Conservation (phyloP, 2,888 invertebrate species). For the Pogonocherus hispidulus region DNA sequence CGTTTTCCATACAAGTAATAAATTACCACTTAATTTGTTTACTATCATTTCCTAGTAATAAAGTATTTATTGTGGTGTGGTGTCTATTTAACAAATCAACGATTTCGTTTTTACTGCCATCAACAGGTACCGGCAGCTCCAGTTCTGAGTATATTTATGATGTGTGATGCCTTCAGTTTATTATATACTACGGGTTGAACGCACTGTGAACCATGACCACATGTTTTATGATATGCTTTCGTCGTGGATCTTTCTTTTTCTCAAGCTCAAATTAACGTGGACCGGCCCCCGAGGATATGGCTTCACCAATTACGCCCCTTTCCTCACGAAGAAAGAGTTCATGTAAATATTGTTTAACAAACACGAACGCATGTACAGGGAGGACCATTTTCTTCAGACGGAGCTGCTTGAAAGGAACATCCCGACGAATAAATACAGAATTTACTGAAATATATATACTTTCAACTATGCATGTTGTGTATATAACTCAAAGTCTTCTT, state of each 20-base stretch:
- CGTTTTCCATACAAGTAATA: not conserved
- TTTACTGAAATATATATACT: too few species aligned
- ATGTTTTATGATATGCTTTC: slow-evolving; percentile 48
- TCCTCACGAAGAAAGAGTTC: slow-evolving; percentile 32
- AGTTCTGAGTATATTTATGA: slow-evolving; percentile 21
- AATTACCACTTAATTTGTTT: slow-evolving; percentile 18
- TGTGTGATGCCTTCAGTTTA: slow-evolving; percentile 25
- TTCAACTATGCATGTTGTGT: too few species aligned
- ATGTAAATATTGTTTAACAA: slow-evolving; percentile 36
- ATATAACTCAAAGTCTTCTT: too few species aligned
- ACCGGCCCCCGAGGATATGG: slow-evolving; percentile 46
- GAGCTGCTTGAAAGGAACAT: too few species aligned
- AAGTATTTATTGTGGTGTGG: not conserved
- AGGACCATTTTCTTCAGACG: not conserved
- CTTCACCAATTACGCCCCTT: slow-evolving; percentile 45
- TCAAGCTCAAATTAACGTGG: slow-evolving; percentile 49
- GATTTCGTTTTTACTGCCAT: slow-evolving; percentile 18
- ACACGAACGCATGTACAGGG: slow-evolving; percentile 26
- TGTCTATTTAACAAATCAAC: slow-evolving; percentile 9
- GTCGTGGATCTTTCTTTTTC: slow-evolving; percentile 47
- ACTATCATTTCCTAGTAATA: not conserved
- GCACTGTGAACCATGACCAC: slow-evolving; percentile 48
- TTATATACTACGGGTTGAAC: slow-evolving; percentile 42
- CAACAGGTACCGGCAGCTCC: slow-evolving; percentile 21
- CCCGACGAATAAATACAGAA: too few species aligned